phyloP scores from a whole-genome alignment of 2,888 invertebrate species.

The Orthosia gothica region DNA sequence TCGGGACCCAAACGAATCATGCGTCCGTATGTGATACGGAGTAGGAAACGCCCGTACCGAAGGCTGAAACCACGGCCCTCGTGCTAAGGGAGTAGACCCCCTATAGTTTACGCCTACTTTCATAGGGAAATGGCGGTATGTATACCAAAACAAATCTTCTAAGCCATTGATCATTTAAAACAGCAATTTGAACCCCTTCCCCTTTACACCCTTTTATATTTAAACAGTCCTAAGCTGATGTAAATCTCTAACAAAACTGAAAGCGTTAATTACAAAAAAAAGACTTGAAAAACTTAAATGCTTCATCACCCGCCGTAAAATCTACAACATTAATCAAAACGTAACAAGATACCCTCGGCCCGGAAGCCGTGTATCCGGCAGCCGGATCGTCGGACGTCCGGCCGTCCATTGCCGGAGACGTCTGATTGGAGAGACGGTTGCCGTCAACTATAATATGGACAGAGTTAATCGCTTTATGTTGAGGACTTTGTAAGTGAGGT shows the following conservation, averaged over 20 bases:
- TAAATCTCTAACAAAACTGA: not conserved
- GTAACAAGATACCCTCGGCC: constrained; percentile 39
- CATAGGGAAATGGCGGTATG: too few relatives aligned
- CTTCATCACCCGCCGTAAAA: not conserved
- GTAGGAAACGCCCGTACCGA: too few relatives aligned
- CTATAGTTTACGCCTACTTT: too few relatives aligned
- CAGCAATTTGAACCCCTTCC: too few relatives aligned
- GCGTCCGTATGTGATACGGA: too few relatives aligned
- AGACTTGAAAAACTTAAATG: not conserved
- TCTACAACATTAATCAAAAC: constrained; percentile 52
- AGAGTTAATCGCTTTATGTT: constrained; percentile 21
- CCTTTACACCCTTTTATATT: too few relatives aligned
- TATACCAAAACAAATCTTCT: too few relatives aligned
- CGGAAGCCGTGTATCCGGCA: constrained; percentile 48
- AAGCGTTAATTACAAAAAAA: not conserved
- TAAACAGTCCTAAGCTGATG: not conserved
- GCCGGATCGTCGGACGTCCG: constrained; percentile 63
- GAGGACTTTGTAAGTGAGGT: not conserved
- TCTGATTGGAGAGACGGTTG: constrained; percentile 40
- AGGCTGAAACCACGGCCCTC: too few relatives aligned
- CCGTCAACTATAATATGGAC: constrained; percentile 27
- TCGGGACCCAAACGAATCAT: too few relatives aligned
- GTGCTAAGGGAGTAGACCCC: too few relatives aligned
- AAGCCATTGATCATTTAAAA: too few relatives aligned
- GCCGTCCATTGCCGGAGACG: constrained; percentile 53